phyloP scores from a whole-genome alignment of 2,888 invertebrate species.

The Linnaemya vulpina region DNA sequence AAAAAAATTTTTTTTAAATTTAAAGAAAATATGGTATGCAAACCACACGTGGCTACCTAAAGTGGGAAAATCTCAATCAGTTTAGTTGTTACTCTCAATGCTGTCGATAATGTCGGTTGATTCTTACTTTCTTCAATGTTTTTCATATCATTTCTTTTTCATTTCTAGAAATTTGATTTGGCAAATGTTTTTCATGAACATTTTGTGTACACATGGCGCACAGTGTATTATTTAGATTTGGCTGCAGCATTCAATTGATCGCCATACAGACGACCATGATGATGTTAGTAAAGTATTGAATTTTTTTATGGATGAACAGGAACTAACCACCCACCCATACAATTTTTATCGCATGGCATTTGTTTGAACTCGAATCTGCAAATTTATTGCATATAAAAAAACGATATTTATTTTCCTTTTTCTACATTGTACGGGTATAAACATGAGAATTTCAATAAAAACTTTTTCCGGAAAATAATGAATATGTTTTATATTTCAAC shows the following conservation, averaged over 20 bases:
- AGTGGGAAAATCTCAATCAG: conserved; percentile 12
- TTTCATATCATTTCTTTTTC: conserved; percentile 12
- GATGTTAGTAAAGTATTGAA: conserved; percentile 39
- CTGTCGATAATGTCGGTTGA: neutral
- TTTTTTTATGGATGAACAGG: conserved; percentile 41
- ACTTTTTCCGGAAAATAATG: conserved; percentile 32
- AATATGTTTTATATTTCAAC: conserved; percentile 48
- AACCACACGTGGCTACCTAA: conserved; percentile 33
- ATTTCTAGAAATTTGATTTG: conserved; percentile 39
- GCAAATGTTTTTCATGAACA: conserved; percentile 33
- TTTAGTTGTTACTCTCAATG: conserved; percentile 1
- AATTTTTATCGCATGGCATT: conserved; percentile 36
- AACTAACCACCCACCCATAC: conserved; percentile 51
- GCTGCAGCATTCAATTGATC: conserved; percentile 21
- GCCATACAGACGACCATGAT: neutral
- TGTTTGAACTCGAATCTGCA: conserved; percentile 44
- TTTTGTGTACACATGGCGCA: conserved; percentile 27
- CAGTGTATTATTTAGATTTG: conserved; percentile 9
- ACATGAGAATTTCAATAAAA: conserved; percentile 3
- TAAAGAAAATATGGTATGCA: neutral
- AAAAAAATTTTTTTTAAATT: neutral
- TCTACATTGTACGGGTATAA: conserved; percentile 7
- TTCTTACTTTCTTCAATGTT: neutral
- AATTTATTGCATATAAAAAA: conserved; percentile 58
- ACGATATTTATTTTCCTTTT: conserved; percentile 8